Percentiles rank a stretch among this genome's conserved stretches.
These are phyloP conservation scores for Ooceraea biroi DNA, from an alignment of 1,140 invertebrate genomes.

Conservation along the genomic window DNA sequence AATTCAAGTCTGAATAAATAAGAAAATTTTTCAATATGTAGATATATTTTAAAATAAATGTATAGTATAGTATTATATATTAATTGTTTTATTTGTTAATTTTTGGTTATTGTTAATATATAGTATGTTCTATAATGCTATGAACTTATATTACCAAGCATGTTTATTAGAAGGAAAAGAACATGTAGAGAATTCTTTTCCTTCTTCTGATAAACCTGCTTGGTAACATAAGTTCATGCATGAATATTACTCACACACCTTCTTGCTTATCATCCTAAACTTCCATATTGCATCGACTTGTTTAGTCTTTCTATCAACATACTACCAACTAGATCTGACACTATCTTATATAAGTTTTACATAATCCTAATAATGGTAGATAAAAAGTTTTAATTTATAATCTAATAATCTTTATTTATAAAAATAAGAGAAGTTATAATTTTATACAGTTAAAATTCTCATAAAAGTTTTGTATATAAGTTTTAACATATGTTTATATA, in stretches of 20 bases:
- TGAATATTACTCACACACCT: background rate
- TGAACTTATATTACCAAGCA: too few species aligned
- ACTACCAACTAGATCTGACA: background rate
- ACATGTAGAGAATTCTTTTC: too few species aligned
- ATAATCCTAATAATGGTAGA: conserved; percentile 30
- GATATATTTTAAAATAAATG: background rate
- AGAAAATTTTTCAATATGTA: background rate
- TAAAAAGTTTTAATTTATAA: background rate
- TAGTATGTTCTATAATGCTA: too few species aligned
- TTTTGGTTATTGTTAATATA: background rate
- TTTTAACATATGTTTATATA: background rate
- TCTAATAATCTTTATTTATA: background rate
- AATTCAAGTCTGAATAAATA: background rate
- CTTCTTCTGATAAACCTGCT: background rate
- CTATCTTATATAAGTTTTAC: background rate
- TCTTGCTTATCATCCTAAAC: background rate
- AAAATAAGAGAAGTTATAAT: background rate
- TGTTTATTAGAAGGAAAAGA: too few species aligned
- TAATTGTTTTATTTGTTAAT: background rate
- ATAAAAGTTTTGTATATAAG: too few species aligned
- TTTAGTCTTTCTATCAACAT: conserved; percentile 51
- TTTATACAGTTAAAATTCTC: background rate
- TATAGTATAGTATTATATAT: background rate
- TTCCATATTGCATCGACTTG: conserved; percentile 19
- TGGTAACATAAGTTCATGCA: background rate